A percentile compares a stretch with the other conserved stretches of the same genome.
These are phyloP conservation scores for Griposia aprilina DNA, from an alignment of 2,888 invertebrate species.

Conservation along the genomic window DNA sequence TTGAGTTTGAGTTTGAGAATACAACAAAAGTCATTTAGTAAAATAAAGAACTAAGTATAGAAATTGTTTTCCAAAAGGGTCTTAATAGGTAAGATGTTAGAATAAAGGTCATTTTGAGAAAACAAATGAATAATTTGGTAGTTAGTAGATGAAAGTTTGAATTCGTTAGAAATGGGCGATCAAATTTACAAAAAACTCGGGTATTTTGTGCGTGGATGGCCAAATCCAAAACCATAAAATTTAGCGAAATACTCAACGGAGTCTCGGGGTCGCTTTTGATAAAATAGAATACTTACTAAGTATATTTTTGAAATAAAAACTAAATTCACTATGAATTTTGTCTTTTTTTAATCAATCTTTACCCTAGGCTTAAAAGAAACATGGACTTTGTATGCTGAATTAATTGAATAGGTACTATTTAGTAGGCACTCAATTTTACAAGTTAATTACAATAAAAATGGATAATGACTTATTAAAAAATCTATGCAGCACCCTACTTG, in stretches of 20 bases:
- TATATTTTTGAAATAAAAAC: neutral
- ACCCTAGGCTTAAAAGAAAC: neutral
- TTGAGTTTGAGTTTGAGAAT: neutral
- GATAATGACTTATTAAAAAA: neutral
- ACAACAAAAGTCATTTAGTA: neutral
- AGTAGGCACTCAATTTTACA: neutral
- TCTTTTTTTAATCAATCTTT: neutral
- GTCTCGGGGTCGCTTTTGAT: neutral
- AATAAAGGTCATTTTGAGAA: neutral
- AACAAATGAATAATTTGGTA: neutral
- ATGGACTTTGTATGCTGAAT: neutral
- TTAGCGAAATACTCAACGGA: neutral
- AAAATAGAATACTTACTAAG: neutral
- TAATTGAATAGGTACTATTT: conserved; percentile 1
- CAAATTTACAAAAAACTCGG: no score
- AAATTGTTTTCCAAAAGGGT: neutral
- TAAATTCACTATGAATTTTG: neutral
- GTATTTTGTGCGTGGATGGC: no score
- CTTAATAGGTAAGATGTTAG: neutral
- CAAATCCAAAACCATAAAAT: neutral
- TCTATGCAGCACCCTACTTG: neutral
- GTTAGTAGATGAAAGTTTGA: conserved; percentile 18
- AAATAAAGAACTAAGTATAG: neutral
- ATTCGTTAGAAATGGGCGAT: conserved; percentile 14
- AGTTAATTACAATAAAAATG: conserved; percentile 5